Conservation (phyloP, 2,888 invertebrate species). For the Pogonocherus hispidulus region DNA sequence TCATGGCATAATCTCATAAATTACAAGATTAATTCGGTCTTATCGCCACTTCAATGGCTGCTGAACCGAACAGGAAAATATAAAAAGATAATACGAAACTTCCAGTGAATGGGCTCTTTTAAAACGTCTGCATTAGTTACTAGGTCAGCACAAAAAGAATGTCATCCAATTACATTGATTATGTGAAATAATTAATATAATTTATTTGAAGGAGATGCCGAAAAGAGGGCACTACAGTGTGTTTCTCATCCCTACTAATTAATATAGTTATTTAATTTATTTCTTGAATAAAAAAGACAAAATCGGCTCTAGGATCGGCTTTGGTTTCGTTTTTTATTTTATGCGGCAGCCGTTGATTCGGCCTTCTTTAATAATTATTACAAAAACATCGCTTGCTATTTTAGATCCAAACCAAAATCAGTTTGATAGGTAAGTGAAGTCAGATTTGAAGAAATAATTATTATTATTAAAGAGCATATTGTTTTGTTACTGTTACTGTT, state of each 20-base stretch:
- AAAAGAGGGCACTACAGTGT: no score
- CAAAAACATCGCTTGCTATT: no score
- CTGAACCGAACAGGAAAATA: slow-evolving; percentile 1
- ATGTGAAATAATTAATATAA: slow-evolving; percentile 13
- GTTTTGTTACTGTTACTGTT: no score
- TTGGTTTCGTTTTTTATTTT: slow-evolving; percentile 3
- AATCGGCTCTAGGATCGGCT: slow-evolving; percentile 6
- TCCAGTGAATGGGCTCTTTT: slow-evolving; percentile 21
- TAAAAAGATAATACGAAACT: not conserved
- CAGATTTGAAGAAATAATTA: no score
- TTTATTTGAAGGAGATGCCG: no score
- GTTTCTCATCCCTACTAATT: no score
- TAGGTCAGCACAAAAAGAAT: slow-evolving; percentile 27
- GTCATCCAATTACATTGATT: slow-evolving; percentile 23
- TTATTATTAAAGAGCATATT: no score
- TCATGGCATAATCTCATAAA: not conserved
- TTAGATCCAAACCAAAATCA: no score
- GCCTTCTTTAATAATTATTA: not conserved
- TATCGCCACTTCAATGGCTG: not conserved
- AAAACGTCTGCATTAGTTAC: not conserved
- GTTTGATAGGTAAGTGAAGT: no score
- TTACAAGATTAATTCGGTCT: not conserved
- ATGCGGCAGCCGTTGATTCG: not conserved
- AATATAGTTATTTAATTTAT: no score
- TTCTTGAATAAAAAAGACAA: no score